Evolutionary conservation across 2,113 vertebrate genomes (phyloP).

Genomic region (Sinocyclocheilus anshuiensis): DNA sequence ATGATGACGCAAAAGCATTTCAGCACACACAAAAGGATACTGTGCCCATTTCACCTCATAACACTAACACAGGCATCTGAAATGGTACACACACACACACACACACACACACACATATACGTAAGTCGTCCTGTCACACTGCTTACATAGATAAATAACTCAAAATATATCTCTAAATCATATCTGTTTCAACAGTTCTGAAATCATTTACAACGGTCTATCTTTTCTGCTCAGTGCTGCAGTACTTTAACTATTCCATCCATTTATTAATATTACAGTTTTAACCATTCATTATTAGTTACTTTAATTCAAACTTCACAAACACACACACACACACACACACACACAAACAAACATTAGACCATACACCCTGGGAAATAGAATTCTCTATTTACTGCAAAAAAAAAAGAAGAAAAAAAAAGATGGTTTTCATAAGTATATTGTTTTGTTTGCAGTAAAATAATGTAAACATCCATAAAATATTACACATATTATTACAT

Average conservation of each 20-base stretch:
- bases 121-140: background rate
- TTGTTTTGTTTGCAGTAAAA: background rate
- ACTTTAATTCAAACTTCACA: background rate
- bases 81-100: background rate
- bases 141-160: constrained; percentile 19
- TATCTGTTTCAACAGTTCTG: background rate
- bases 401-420: background rate
- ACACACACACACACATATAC: constrained; percentile 11
- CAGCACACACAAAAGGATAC: constrained; percentile 75
- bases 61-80: constrained; percentile 35
- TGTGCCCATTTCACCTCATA: constrained; percentile 62
- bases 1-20: constrained; percentile 73
- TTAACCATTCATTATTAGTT: background rate
- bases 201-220: background rate
- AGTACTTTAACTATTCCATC: background rate
- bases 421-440: background rate
- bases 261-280: no score
- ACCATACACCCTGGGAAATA: background rate
- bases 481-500: no score
- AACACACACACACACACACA: no score
- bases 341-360: background rate
- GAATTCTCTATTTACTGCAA: background rate
- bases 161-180: background rate
- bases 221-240: background rate
- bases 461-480: background rate